Evolutionary conservation across 2,888 invertebrate species (phyloP), one percentile per base, ranked within the genome.

Genomic region (Hemithea aestivaria): DNA sequence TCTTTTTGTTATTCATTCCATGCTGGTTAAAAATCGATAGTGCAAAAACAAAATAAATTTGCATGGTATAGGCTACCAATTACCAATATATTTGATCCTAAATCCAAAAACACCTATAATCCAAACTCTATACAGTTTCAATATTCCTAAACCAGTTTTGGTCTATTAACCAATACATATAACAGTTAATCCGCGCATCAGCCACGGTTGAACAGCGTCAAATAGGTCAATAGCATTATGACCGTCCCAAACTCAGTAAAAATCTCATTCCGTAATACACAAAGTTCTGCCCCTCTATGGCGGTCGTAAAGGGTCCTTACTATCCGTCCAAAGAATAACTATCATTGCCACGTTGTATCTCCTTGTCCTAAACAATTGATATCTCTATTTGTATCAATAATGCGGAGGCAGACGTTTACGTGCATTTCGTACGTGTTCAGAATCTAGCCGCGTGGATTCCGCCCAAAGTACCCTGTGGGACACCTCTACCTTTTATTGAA

Each of bases 341-440:
- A 71, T 69, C 71, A 75, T 76, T 73, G 74, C 68, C 78, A 76
- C 76, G 72, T 71, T 73, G 73, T 78, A 76, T 70, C 66, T 70
- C 65, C 75, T 69, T 81, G 83, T 83, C 80, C 77, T 66, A 78
- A 85, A 83, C 85, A 85, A 85, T 85, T 83, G 84, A 81, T 84
- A 84, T 82, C 75, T 83, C 82, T 82, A 83, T 85, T 85, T 87
- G 85, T 87, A 87, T 84, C 85, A 85, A 85, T 87, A 84, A 82
- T 81, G 76, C 75, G 62, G 66, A 70, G 68, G 73, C 76, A 75
- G 83, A 84, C 78, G 73, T 76, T 81, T 80, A 81, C 82, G 79
- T 82, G 79, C 68, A 74, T 71, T 72, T 64, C 46, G 77, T 79
- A 84, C 85, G 85, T 85, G 85, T 62, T 47, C 44, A 34, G 84